Conservation (phyloP, 2,888 invertebrate genomes). For the Parelbella ahira region DNA sequence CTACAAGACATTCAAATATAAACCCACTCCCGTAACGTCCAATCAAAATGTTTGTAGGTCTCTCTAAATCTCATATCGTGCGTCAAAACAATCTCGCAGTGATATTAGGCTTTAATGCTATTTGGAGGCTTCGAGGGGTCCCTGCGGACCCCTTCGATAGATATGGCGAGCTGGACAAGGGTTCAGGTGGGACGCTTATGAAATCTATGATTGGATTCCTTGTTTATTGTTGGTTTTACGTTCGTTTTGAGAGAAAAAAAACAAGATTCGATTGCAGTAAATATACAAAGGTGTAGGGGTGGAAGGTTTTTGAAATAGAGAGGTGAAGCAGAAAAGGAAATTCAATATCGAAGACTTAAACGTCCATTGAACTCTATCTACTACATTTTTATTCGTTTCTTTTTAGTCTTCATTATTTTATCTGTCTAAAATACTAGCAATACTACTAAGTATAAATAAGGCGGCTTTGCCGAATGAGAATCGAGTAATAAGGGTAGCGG, state of each 20-base stretch:
- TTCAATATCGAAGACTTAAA: too few relatives aligned
- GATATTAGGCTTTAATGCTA: constrained; percentile 62
- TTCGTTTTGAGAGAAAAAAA: constrained; percentile 11
- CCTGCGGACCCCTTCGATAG: constrained; percentile 10
- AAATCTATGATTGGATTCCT: constrained; percentile 25
- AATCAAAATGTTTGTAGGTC: constrained; percentile 20
- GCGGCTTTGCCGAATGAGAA: too few relatives aligned
- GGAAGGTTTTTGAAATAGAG: too few relatives aligned
- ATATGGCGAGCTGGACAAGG: constrained; percentile 13
- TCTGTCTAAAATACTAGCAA: too few relatives aligned
- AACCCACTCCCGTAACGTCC: constrained; percentile 7
- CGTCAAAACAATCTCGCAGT: constrained; percentile 69
- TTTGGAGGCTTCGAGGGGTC: constrained; percentile 41
- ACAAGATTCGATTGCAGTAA: constrained; percentile 5
- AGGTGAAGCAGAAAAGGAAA: too few relatives aligned
- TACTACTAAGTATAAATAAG: too few relatives aligned
- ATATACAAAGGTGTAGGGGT: too few relatives aligned
- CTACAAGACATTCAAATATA: constrained; percentile 1
- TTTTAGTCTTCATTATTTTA: too few relatives aligned
- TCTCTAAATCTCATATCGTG: constrained; percentile 46
- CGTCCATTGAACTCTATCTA: too few relatives aligned
- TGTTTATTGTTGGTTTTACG: constrained; percentile 23
- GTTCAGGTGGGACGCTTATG: constrained; percentile 24
- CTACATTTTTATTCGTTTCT: too few relatives aligned
- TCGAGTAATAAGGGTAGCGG: too few relatives aligned